Evolutionary conservation across 2,113 vertebrate species (phyloP).

Genomic region (Syngnathus typhle): DNA sequence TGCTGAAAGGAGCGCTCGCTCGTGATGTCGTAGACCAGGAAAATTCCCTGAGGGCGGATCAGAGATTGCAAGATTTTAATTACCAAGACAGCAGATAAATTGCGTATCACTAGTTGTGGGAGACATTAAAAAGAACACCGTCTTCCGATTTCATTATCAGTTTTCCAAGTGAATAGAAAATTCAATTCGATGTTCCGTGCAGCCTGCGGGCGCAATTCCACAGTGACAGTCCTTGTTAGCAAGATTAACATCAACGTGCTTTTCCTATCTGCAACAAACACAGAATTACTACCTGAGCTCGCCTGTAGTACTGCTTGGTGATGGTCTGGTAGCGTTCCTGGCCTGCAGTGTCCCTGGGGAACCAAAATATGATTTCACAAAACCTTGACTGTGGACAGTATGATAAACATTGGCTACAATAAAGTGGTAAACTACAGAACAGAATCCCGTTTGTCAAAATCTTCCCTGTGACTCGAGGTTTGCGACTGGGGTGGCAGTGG

Average conservation of each 20-base stretch:
- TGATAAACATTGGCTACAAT: too few relatives aligned
- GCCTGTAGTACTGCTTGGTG: constrained; percentile 97
- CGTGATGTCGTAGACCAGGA: constrained; percentile 94
- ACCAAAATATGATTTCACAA: constrained; percentile 12
- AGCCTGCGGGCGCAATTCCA: constrained; percentile 9
- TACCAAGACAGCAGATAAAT: background rate
- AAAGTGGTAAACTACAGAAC: too few relatives aligned
- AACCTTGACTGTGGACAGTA: too few relatives aligned
- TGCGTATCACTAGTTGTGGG: constrained; percentile 3
- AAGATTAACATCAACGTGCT: constrained; percentile 1
- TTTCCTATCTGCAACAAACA: background rate
- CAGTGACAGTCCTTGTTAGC: background rate
- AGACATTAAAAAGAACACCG: constrained; percentile 12
- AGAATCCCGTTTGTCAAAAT: too few relatives aligned
- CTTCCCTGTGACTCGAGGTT: too few relatives aligned
- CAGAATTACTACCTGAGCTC: constrained; percentile 81
- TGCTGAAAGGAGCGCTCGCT: constrained; percentile 97
- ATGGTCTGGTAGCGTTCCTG: constrained; percentile 97
- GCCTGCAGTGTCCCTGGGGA: constrained; percentile 91
- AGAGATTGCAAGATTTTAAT: constrained; percentile 3
- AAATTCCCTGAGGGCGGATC: constrained; percentile 79
- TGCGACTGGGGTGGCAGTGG: too few relatives aligned
- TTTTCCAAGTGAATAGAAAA: constrained; percentile 36
- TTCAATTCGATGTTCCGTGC: constrained; percentile 23
- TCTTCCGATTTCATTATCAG: constrained; percentile 21